These are phyloP conservation scores for Cyaniris semiargus DNA, from an alignment of 2,888 invertebrate species.

Conservation along the genomic window DNA sequence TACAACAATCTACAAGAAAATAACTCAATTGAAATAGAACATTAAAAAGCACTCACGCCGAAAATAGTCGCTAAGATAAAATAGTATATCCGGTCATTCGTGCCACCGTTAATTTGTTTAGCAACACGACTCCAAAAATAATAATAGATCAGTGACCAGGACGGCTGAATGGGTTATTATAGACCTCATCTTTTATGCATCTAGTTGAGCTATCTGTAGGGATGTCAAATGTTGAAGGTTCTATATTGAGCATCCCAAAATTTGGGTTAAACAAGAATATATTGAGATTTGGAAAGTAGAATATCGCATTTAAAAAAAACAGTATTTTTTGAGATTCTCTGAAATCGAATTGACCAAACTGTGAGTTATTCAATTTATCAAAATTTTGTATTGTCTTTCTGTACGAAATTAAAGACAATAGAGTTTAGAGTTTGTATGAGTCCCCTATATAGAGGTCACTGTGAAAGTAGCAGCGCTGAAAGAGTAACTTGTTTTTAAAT, in stretches of 20 bases:
- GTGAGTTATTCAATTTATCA: too few species aligned
- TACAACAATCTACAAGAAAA: not conserved
- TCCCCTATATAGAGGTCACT: too few species aligned
- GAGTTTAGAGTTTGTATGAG: too few species aligned
- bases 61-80: conserved; percentile 32
- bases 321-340: too few species aligned
- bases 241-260: not conserved
- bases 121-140: conserved; percentile 57
- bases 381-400: too few species aligned
- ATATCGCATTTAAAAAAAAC: too few species aligned
- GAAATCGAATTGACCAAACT: too few species aligned
- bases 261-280: too few species aligned
- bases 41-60: conserved; percentile 18
- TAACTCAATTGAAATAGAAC: not conserved
- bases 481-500: too few species aligned
- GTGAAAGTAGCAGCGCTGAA: too few species aligned
- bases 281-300: too few species aligned
- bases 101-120: conserved; percentile 33
- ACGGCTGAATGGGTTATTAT: conserved; percentile 66
- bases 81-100: conserved; percentile 34
- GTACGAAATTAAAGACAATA: too few species aligned
- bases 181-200: conserved; percentile 74
- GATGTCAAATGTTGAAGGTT: not conserved
- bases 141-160: conserved; percentile 65
- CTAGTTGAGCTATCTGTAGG: conserved; percentile 49